Conservation (phyloP, 2,797 vertebrate genomes). For the Sebastes jordani region DNA sequence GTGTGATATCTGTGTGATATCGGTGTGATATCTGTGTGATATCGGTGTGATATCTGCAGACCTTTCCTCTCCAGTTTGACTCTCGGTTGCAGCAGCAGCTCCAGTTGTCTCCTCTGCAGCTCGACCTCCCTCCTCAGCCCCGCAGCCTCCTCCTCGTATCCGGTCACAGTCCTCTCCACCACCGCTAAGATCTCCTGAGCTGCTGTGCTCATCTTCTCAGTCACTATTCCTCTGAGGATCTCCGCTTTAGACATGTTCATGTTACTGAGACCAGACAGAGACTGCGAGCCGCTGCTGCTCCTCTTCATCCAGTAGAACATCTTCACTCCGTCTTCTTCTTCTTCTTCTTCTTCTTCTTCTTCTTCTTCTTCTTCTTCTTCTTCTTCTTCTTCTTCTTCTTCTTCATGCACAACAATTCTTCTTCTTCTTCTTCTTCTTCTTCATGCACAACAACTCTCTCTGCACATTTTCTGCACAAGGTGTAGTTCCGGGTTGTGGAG, state of each 20-base stretch:
- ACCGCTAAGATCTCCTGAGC: conserved; percentile 1
- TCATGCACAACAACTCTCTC: neutral
- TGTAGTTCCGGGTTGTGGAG: neutral
- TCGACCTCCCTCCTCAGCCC: conserved; percentile 16
- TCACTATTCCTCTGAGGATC: neutral
- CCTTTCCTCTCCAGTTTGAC: neutral
- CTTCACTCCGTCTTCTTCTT: rapidly evolving
- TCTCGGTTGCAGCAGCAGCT: conserved; percentile 28
- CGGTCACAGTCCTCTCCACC: conserved; percentile 5
- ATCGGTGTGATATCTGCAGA: neutral
- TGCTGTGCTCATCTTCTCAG: neutral
- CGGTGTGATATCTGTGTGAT: rapidly evolving
- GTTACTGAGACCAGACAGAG: rapidly evolving
- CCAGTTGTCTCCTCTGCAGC: conserved; percentile 32
- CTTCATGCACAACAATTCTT: no score
- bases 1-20: no score
- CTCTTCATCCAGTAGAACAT: conserved; percentile 9
- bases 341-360: no score
- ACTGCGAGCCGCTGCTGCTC: neutral
- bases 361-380: no score
- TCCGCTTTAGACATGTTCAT: neutral
- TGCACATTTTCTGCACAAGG: no score
- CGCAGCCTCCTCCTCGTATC: conserved; percentile 37
- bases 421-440: no score
- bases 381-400: no score